These are phyloP conservation scores for Tricholauxania praeusta DNA, from an alignment of 2,888 invertebrate genomes.

Conservation along the genomic window DNA sequence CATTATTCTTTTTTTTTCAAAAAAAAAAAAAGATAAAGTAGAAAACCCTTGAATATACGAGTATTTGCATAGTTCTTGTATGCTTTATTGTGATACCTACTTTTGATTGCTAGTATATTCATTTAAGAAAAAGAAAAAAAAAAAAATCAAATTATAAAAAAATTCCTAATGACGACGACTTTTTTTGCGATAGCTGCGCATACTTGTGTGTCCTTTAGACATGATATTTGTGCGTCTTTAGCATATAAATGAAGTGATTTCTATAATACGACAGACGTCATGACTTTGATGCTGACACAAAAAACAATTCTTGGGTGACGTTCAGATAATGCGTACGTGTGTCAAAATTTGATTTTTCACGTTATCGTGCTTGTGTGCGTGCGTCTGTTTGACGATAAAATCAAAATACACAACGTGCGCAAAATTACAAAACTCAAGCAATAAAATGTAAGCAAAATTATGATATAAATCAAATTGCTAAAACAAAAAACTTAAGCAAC, in stretches of 20 bases:
- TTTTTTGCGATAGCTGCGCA: neutral
- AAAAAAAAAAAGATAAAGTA: neutral
- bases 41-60: neutral
- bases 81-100: neutral
- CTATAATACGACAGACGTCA: neutral
- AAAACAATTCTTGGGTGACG: neutral
- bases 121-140: neutral
- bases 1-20: neutral
- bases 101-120: neutral
- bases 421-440: neutral
- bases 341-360: slow-evolving; percentile 1
- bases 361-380: no score
- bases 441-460: no score
- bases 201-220: slow-evolving; percentile 4
- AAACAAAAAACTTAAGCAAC: neutral
- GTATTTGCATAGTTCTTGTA: neutral
- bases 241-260: slow-evolving; percentile 8
- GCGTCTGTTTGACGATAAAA: neutral
- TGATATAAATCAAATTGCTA: neutral
- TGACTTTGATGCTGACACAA: slow-evolving; percentile 2
- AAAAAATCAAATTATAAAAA: neutral
- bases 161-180: neutral
- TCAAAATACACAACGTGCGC: neutral
- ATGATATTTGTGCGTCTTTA: neutral
- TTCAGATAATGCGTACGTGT: neutral